Base-by-base conservation (phyloP, 2,113 vertebrate species). In the Apus apus region DNA sequence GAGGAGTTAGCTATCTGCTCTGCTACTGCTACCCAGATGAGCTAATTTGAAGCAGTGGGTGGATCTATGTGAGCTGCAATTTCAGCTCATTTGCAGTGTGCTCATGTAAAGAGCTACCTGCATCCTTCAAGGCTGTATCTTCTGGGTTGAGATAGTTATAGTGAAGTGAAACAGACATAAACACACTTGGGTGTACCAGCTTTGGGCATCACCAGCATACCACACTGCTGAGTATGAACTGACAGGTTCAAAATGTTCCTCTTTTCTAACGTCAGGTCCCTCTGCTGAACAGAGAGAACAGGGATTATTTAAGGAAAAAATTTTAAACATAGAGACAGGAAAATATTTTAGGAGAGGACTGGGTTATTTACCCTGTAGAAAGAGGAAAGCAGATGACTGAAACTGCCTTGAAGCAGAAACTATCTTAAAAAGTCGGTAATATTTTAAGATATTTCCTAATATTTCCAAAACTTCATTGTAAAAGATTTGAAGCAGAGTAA, bases 141-240 rank as follows among this genome's bases (percentile, higher is more conserved):
- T 29, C 56, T n/a, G 45, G 8, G n/a, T 13, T 9, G 38, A 2
- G 10, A 15, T 53, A 30, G 30, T 36, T 21, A n/a, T 1, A 3
- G 15, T 0, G 2, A 11, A 1, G 11, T 15, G 2, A 10, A 1
- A 9, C 13, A n/a, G 48, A 12, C 45, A 11, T 2, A 27, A 89
- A 60, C 56, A n/a, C 57, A 11, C 57, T 6, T 29, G 56, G 17
- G 32, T 12, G 16, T 43, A 45, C 17, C 82, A 46, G 0, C 32
- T 65, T 45, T 45, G 48, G 53, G 23, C 20, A 57, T 22, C 25
- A 8, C 8, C 16, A 18, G 50, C 80, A 18, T 6, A 84, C 5
- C 43, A 15, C 46, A 66, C 3, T 7, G 5, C 22, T 26, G 27
- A 43, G 13, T 29, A 30, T 34, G 38, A 77, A 32, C 32, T 2